Evolutionary conservation across 2,888 invertebrate species (phyloP).

Genomic region (Amphipyra berbera): DNA sequence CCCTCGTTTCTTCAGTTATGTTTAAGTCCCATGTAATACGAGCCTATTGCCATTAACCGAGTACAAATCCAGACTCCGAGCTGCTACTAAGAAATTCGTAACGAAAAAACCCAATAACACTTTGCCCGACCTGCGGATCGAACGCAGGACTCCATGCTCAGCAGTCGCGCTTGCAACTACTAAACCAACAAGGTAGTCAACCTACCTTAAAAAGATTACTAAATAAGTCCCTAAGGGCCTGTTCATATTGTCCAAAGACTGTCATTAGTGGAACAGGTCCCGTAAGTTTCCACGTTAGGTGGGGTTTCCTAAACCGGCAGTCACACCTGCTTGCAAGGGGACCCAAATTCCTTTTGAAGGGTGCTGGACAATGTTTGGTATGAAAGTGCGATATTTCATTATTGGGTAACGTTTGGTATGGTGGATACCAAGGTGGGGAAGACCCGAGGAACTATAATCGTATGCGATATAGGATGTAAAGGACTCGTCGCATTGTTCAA

Average conservation of each 20-base stretch:
- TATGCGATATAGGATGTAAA: not conserved
- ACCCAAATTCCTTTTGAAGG: slow-evolving; percentile 67
- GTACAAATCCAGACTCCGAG: too few relatives aligned
- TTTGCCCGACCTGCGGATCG: too few relatives aligned
- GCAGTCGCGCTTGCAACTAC: too few relatives aligned
- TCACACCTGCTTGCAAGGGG: slow-evolving; percentile 76
- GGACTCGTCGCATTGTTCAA: not conserved
- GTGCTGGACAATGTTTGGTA: slow-evolving; percentile 57
- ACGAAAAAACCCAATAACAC: too few relatives aligned
- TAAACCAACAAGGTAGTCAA: too few relatives aligned
- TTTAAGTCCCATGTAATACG: too few relatives aligned
- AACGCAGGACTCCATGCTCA: too few relatives aligned
- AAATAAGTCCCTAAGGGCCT: slow-evolving; percentile 41
- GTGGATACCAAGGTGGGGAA: not conserved
- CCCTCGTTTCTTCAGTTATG: too few relatives aligned
- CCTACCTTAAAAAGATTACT: slow-evolving; percentile 3
- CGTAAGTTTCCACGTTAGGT: slow-evolving; percentile 72
- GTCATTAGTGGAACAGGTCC: slow-evolving; percentile 73
- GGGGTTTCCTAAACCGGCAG: slow-evolving; percentile 71
- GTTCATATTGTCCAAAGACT: slow-evolving; percentile 38
- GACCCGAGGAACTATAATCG: not conserved
- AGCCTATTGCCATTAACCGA: too few relatives aligned
- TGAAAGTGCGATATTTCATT: slow-evolving; percentile 44
- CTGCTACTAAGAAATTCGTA: too few relatives aligned
- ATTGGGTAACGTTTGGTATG: slow-evolving; percentile 25